phyloP scores from a whole-genome alignment of 2,113 vertebrate genomes.

The Tretioscincus oriximinensis region DNA sequence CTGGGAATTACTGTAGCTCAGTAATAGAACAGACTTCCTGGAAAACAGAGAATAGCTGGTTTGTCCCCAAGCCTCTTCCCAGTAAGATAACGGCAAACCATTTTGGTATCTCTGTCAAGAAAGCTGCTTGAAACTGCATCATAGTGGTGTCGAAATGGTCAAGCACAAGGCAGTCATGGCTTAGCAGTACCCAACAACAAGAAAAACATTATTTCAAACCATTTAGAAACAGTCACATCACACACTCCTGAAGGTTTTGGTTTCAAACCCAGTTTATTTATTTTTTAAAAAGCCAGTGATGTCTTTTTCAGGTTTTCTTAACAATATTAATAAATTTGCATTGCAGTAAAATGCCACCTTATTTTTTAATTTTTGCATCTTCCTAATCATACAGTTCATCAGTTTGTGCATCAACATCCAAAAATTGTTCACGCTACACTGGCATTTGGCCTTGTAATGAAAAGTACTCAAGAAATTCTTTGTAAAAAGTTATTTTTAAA shows the following conservation, averaged over 20 bases:
- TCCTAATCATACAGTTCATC: slow-evolving; percentile 18
- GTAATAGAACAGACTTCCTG: too few species aligned
- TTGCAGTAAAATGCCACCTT: neutral
- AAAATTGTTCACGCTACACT: slow-evolving; percentile 26
- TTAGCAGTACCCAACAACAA: too few species aligned
- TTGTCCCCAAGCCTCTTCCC: too few species aligned
- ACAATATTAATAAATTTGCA: neutral
- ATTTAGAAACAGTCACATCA: slow-evolving; percentile 6
- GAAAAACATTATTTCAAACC: slow-evolving; percentile 19
- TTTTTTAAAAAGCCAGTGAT: slow-evolving; percentile 7
- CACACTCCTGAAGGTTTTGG: slow-evolving; percentile 15
- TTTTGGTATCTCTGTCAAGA: too few species aligned
- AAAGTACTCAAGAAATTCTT: slow-evolving; percentile 21
- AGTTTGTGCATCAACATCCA: slow-evolving; percentile 5
- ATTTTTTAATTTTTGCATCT: neutral
- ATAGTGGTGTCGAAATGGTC: too few species aligned
- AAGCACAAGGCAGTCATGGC: too few species aligned
- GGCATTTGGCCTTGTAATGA: slow-evolving; percentile 15
- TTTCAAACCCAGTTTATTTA: slow-evolving; percentile 27
- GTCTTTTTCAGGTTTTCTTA: neutral
- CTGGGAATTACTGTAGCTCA: neutral
- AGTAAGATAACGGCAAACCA: too few species aligned
- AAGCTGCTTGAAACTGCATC: too few species aligned
- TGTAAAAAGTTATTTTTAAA: neutral
- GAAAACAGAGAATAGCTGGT: slow-evolving; percentile 23